Conservation (phyloP, 1,140 invertebrate genomes). For the Pemphigus obesinymphae region DNA sequence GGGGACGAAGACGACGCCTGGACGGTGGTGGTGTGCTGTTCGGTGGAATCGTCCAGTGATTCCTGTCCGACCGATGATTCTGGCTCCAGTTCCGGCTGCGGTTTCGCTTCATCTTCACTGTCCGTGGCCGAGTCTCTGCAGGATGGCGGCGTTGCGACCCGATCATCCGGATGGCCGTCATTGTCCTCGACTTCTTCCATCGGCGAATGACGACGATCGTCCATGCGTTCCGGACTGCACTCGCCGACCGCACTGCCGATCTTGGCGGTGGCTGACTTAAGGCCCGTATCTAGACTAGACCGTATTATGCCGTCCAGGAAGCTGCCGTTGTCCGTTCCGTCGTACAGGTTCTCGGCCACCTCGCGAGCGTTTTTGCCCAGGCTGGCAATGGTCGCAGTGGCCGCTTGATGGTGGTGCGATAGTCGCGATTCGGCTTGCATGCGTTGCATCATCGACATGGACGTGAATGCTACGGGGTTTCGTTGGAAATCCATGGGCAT, state of each 20-base stretch:
- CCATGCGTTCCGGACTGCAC: neutral
- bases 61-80: neutral
- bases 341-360: slow-evolving; percentile 60
- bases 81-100: too few relatives aligned
- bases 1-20: neutral
- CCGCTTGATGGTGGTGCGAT: slow-evolving; percentile 45
- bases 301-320: slow-evolving; percentile 76
- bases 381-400: slow-evolving; percentile 47
- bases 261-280: slow-evolving; percentile 43
- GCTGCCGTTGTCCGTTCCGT: slow-evolving; percentile 63
- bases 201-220: neutral
- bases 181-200: neutral
- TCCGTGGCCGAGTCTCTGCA: neutral
- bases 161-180: neutral
- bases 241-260: neutral
- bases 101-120: neutral
- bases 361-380: slow-evolving; percentile 58
- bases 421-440: slow-evolving; percentile 63
- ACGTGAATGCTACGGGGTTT: slow-evolving; percentile 49
- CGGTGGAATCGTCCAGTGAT: neutral
- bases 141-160: neutral
- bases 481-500: slow-evolving; percentile 55
- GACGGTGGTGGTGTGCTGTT: neutral
- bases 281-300: slow-evolving; percentile 65
- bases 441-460: slow-evolving; percentile 39